Percentiles rank a stretch among this genome's conserved stretches.
Conservation (phyloP, 2,797 vertebrate species). For the Ctenochaetus hawaiiensis region DNA sequence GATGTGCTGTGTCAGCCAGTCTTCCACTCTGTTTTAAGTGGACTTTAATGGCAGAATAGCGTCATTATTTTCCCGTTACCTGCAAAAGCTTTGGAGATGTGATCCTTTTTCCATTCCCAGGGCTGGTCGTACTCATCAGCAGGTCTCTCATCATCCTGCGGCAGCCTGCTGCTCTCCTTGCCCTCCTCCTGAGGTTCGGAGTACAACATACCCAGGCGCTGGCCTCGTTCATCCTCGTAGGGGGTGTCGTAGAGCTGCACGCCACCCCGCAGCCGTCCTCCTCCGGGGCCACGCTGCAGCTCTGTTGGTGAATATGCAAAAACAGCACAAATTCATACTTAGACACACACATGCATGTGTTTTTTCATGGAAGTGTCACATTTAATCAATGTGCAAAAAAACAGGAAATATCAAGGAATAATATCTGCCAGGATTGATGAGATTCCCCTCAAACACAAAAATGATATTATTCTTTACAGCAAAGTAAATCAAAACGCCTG, state of each 20-base stretch:
- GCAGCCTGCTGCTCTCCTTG: constrained; percentile 88
- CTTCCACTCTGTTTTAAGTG: background rate
- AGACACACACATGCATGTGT: background rate
- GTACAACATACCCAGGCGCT: constrained; percentile 48
- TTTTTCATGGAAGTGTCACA: background rate
- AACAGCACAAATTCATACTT: constrained; percentile 7
- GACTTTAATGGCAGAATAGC: background rate
- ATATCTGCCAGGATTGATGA: constrained; percentile 25
- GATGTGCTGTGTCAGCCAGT: background rate
- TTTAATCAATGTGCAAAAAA: constrained; percentile 9
- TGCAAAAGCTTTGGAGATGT: constrained; percentile 95
- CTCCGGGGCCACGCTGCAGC: constrained; percentile 79
- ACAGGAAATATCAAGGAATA: constrained; percentile 7
- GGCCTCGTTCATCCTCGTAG: constrained; percentile 86
- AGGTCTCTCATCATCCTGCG: constrained; percentile 92
- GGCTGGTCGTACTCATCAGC: constrained; percentile 96
- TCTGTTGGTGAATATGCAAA: constrained; percentile 66
- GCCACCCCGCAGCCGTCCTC: constrained; percentile 69
- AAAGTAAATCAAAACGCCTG: constrained; percentile 68
- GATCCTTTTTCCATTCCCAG: constrained; percentile 97
- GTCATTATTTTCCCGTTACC: constrained; percentile 76
- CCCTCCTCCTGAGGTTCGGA: constrained; percentile 74
- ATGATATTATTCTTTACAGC: constrained; percentile 49
- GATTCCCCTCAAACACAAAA: constrained; percentile 19
- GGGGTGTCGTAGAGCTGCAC: constrained; percentile 94